Base-by-base conservation (phyloP, 2,888 invertebrate genomes). In the Gonocerus acuteangulatus region DNA sequence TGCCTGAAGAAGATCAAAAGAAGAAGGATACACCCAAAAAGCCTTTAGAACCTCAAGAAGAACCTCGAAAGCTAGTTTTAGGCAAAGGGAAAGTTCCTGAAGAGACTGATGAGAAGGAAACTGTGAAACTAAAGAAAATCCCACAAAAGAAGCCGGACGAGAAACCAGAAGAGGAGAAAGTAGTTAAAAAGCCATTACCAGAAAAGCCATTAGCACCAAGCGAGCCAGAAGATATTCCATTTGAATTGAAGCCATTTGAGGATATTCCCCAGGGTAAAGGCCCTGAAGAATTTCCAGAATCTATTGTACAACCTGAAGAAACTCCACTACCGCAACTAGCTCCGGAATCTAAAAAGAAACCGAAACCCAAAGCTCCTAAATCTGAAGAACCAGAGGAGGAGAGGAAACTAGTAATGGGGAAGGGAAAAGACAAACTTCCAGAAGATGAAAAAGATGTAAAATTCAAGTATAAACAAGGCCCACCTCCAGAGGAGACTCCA, bases 51-150 rank as follows among this genome's bases (percentile, higher is more conserved):
- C 76, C 77, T 65, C 75, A 76, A 69, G 74, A 76, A 64, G 68
- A 72, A 68, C 60, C 74, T 63, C 69, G 75, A 70, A 73, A 77
- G 60, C 66, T 80, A 1, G 73, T 74, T 57, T 70, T 79, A 39
- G 78, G 78, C 3, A 79, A 80, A 70, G 80, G 80, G 13, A 78
- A 78, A 67, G 71, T 75, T 67, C 73, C 74, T 67, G 66, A 67
- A 48, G 66, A 69, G 18, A 66, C 67, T 16, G 70, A 72, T 9
- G 65, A 64, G 51, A 54, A 48, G 44, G 77, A 78, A 67, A 72
- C 70, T 39, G 72, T 82, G 0, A 77, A 74, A 48, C 71, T 82
- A n/a, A 82, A 80, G 69, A 80, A 79, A 69, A 74, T 77, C 52
- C 79, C 79, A 1, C 69, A 74, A 47, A 79, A 79, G 64, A 44